Conservation (phyloP, 2,888 invertebrate genomes). For the Lordiphosa fenestrarum region DNA sequence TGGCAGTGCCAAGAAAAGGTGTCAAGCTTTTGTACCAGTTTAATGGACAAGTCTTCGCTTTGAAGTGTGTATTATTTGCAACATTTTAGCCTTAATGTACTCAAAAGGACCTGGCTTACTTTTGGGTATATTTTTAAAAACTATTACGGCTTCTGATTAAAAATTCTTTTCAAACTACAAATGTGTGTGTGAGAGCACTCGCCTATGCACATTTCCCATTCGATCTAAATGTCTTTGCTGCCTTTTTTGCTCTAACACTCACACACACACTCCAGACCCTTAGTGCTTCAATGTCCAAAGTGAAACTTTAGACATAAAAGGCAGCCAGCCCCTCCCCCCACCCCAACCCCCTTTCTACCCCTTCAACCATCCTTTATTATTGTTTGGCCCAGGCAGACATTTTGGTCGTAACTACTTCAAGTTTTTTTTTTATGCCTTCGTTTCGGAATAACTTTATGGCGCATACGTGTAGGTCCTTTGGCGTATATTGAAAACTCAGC, state of each 20-base stretch:
- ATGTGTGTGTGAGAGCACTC: conserved; percentile 1
- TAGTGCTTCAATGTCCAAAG: conserved; percentile 18
- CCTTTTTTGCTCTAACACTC: not conserved
- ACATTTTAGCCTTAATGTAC: too few species aligned
- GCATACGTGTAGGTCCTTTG: conserved; percentile 50
- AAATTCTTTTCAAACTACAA: conserved; percentile 8
- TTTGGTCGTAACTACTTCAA: conserved; percentile 59
- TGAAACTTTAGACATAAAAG: conserved; percentile 55
- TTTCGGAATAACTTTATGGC: conserved; percentile 45
- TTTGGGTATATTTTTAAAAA: conserved; percentile 14
- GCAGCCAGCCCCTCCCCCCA: conserved; percentile 14
- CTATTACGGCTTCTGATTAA: conserved; percentile 22
- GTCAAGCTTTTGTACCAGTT: too few species aligned
- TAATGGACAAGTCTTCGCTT: too few species aligned
- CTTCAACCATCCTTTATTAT: conserved; percentile 24
- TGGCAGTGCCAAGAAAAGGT: conserved; percentile 7
- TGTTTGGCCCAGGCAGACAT: conserved; percentile 25
- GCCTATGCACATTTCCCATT: conserved; percentile 6
- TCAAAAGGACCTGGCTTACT: conserved; percentile 1
- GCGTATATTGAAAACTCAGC: conserved; percentile 63
- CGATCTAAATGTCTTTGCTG: conserved; percentile 27
- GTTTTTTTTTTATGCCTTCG: conserved; percentile 36
- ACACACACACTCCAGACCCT: not conserved
- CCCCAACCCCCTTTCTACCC: conserved; percentile 16
- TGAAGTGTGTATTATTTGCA: too few species aligned